Base-by-base conservation (phyloP, 30 jellyfish, hydroid and myxozoan species). In the Aurelia sp. region DNA sequence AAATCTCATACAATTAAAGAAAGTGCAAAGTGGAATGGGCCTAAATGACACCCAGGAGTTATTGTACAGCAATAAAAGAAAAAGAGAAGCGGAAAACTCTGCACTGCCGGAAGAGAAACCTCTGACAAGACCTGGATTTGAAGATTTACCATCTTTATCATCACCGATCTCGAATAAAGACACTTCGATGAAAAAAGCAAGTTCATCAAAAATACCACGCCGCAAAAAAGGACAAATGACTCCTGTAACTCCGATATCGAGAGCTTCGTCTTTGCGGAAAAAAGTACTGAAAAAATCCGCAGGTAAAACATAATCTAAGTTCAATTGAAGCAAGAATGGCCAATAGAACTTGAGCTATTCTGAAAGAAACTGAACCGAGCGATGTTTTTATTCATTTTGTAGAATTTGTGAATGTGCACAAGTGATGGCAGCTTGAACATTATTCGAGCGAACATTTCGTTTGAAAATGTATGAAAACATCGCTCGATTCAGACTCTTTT, bases 11-110 rank as follows among this genome's bases (percentile, higher is more conserved):
- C 13, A n/a, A 51, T 62, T 78, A 15, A 13, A 40, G 18, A 62
- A 62, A 9, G 79, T 78, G 58, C 70, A 47, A 52, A 63, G 44
- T 8, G 89, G 79, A 15, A 78, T 78, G 89, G 89, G 89, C 73
- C 79, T 78, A 13, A 41, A 78, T 27, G 77, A 62, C 59, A 78
- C 89, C 23, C 79, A 63, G 35, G 89, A 62, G 31, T 51, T 78
- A 21, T 78, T 78, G 9, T 78, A 13, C 58, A 48, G 89, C 50
- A 68, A 67, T 27, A 76, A n/a, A 20, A 76, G 73, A 59, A 76
- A 30, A 31, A 12, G 67, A 0, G 82, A 71, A 37, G 82, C 62
- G 15, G 52, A 47, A 20, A 62, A 61, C 20, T 19, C 13, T 23
- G 30, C 18, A 16, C 64, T 71, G 63, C 58, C 63, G 17, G 60